phyloP scores from a whole-genome alignment of 64 coral and sea anemone species.

The Pocillopora verrucosa region DNA sequence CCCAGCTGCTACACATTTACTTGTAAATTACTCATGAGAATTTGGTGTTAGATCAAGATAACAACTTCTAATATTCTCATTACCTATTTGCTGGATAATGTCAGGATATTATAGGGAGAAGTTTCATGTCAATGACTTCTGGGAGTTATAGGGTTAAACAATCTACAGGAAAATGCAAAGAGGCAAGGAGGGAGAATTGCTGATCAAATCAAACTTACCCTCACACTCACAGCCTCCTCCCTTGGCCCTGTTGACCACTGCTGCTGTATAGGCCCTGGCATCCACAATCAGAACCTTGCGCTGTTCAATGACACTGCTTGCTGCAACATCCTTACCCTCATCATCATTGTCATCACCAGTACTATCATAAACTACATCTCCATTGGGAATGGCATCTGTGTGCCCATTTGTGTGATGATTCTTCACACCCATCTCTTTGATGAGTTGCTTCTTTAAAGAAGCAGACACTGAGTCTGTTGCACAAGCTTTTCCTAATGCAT shows the following conservation, averaged over 20 bases:
- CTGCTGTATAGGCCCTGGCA: slow-evolving; percentile 85
- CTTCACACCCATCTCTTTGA: slow-evolving; percentile 11
- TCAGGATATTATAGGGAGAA: too few species aligned
- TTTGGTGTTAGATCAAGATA: too few species aligned
- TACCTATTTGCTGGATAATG: too few species aligned
- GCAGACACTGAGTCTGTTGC: slow-evolving; percentile 11
- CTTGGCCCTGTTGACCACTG: slow-evolving; percentile 84
- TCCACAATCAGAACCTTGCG: slow-evolving; percentile 81
- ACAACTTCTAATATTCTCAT: too few species aligned
- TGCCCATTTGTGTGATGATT: slow-evolving; percentile 1
- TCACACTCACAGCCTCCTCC: slow-evolving; percentile 95
- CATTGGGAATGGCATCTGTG: slow-evolving; percentile 37
- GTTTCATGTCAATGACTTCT: too few species aligned
- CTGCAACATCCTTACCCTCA: background rate
- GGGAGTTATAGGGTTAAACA: too few species aligned
- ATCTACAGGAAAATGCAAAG: background rate
- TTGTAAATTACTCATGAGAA: too few species aligned
- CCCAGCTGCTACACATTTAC: too few species aligned
- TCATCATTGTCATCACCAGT: background rate
- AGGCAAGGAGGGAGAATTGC: background rate
- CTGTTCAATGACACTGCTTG: background rate
- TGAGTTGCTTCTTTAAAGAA: background rate
- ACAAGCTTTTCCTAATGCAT: slow-evolving; percentile 79
- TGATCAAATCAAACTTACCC: slow-evolving; percentile 39
- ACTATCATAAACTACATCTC: slow-evolving; percentile 1